phyloP scores from a whole-genome alignment of 2,797 vertebrate genomes.

The Chiloscyllium punctatum region DNA sequence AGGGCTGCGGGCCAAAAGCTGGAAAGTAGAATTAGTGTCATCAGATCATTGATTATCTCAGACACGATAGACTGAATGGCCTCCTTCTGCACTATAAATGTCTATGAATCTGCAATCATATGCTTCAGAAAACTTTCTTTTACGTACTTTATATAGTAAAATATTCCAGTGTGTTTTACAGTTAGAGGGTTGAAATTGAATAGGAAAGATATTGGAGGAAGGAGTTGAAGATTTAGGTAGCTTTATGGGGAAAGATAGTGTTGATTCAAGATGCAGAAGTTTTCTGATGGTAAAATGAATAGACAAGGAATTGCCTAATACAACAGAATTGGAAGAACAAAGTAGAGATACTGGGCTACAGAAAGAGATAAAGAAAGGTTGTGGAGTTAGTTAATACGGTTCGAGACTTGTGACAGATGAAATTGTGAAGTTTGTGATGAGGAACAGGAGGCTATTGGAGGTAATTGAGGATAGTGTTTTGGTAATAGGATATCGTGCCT shows the following conservation, averaged over 20 bases:
- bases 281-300: neutral
- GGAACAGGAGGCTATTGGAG: neutral
- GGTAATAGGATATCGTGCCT: neutral
- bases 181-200: neutral
- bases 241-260: neutral
- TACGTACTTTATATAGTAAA: neutral
- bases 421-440: neutral
- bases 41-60: no score
- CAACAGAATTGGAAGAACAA: neutral
- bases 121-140: neutral
- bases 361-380: neutral
- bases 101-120: neutral
- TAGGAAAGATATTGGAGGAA: neutral
- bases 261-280: neutral
- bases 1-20: no score
- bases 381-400: neutral
- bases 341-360: neutral
- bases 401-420: neutral
- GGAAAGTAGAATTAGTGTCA: no score
- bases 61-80: no score
- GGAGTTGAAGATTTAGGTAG: neutral
- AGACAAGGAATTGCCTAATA: neutral
- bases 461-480: neutral
- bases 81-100: no score
- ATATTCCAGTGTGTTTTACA: neutral